Base-by-base conservation (phyloP, 2,113 vertebrate species). In the Tragelaphus scriptus region DNA sequence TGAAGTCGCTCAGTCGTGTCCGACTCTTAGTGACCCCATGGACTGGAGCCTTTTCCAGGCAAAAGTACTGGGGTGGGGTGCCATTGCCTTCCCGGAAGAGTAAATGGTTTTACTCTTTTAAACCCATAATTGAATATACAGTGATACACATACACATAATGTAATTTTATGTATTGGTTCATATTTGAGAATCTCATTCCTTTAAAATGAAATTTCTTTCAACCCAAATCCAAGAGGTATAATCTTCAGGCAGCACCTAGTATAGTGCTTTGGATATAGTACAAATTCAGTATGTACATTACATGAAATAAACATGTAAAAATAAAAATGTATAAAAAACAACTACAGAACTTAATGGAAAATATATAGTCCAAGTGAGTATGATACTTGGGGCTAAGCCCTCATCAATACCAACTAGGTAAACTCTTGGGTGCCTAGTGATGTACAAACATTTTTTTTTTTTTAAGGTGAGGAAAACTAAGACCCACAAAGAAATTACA, bases 81-180 rank as follows among this genome's bases (percentile, higher is more conserved):
- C 40, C 40, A 40, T 40, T 40, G 40, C 40, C 40, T 40, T 40
- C 40, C 40, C 40, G 4, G 40, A 61, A 47, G 53, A 87, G 30
- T 53, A 97, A 95, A 96, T 40, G 96, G 75, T 97, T 91, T 89
- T 58, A 58, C 56, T 25, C 56, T 58, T 95, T 94, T 85, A 97
- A 98, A 80, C 16, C 13, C 16, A 85, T 17, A 51, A 68, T 53
- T 56, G 65, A 94, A 95, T 36, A 77, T 16, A 81, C 3, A 94
- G 93, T 71, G 30, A 96, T 90, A 91, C 17, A 88, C 6, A 75
- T 44, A 19, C 6, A 40, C 81, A 53, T 65, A 79, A 88, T 94
- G 40, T 71, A 93, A 77, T 53, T 88, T 84, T 96, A 92, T 77
- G 40, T 92, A 96, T 90, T 94, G 88, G 36, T 40, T 95, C 51